phyloP scores from a whole-genome alignment of 2,113 vertebrate genomes.

The Lontra canadensis region DNA sequence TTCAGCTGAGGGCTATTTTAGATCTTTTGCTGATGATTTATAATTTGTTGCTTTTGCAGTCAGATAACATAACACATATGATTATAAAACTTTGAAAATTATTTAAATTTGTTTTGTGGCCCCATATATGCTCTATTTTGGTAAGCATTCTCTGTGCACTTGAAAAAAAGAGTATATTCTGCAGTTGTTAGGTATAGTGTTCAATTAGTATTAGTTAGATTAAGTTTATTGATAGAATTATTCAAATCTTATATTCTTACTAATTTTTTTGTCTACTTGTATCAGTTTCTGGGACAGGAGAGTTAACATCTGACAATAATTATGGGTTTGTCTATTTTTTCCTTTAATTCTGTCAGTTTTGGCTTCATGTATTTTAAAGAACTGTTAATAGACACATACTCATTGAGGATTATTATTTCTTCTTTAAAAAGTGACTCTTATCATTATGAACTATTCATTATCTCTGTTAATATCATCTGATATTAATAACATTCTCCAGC shows the following conservation, averaged over 20 bases:
- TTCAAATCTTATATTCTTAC: background rate
- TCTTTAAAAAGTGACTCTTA: background rate
- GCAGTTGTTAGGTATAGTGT: background rate
- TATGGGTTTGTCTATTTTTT: background rate
- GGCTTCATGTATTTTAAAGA: background rate
- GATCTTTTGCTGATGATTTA: background rate
- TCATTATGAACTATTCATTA: background rate
- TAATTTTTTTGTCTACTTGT: background rate
- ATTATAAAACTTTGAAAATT: background rate
- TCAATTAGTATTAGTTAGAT: background rate
- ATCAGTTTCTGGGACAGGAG: background rate
- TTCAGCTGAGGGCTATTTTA: background rate
- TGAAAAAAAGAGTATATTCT: background rate
- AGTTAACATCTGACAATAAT: background rate
- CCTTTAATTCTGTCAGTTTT: background rate
- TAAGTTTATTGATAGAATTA: background rate
- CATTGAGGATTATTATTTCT: background rate
- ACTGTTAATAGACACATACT: background rate
- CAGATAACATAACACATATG: background rate
- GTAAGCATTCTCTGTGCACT: background rate
- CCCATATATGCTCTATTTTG: background rate
- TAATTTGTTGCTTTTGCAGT: slow-evolving; percentile 1
- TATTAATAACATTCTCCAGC: background rate
- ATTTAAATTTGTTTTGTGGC: background rate
- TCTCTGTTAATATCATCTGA: background rate